phyloP scores from a whole-genome alignment of 2,797 vertebrate species.

The Acanthopagrus latus region DNA sequence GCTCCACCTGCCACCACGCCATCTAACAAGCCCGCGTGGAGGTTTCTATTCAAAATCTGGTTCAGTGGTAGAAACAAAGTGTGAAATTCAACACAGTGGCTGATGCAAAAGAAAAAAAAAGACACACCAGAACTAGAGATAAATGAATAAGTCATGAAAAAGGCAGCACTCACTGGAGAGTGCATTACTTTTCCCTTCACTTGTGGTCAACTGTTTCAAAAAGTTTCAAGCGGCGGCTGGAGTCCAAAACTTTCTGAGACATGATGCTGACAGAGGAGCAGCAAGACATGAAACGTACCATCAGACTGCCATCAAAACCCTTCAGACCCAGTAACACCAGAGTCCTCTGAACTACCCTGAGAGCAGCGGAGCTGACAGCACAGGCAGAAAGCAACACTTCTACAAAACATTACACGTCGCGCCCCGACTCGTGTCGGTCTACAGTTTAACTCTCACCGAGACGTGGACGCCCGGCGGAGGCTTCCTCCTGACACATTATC shows the following conservation, averaged over 20 bases:
- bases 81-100: slow-evolving; percentile 4
- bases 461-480: neutral
- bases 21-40: neutral
- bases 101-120: neutral
- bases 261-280: neutral
- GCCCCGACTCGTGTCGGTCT: neutral
- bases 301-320: neutral
- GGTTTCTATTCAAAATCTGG: neutral
- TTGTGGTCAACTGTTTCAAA: slow-evolving; percentile 15
- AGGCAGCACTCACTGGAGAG: neutral
- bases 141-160: slow-evolving; percentile 13
- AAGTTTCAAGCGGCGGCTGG: neutral
- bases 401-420: no score
- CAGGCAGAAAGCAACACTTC: neutral
- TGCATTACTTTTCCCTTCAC: neutral
- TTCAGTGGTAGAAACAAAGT: neutral
- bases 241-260: neutral
- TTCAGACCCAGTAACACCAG: neutral
- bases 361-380: neutral
- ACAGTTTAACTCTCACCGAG: neutral
- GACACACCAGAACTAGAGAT: neutral
- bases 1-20: neutral
- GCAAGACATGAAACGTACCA: neutral
- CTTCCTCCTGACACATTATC: neutral
- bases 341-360: neutral